phyloP scores from a whole-genome alignment of 2,113 vertebrate species.

The Cairina moschata region DNA sequence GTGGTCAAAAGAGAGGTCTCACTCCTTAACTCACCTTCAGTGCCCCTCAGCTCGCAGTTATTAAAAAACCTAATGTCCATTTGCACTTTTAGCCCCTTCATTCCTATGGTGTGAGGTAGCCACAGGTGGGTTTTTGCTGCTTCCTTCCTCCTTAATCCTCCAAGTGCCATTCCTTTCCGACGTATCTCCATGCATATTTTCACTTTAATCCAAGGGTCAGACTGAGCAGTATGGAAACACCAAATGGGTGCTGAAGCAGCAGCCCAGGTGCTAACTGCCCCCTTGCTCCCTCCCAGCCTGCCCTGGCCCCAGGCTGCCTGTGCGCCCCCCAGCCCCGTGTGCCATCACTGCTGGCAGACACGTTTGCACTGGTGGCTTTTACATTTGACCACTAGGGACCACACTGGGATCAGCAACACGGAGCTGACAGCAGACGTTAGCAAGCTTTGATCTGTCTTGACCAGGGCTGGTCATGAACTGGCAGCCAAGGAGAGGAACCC shows the following conservation, averaged over 20 bases:
- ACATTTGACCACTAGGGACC: slow-evolving; percentile 15
- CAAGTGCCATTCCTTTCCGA: background rate
- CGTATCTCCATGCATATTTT: background rate
- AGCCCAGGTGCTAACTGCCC: background rate
- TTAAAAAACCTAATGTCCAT: background rate
- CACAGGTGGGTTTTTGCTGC: background rate
- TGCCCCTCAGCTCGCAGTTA: background rate
- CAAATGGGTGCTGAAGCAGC: background rate
- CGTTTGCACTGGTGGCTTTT: background rate
- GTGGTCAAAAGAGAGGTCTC: background rate
- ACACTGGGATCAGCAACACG: background rate
- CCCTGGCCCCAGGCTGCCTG: background rate
- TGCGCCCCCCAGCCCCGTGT: background rate
- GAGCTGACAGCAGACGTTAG: background rate
- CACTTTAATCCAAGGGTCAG: background rate
- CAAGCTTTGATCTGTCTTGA: background rate
- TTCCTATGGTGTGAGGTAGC: background rate
- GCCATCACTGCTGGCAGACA: background rate
- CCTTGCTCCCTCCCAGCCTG: background rate
- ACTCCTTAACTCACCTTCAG: background rate
- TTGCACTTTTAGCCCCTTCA: background rate
- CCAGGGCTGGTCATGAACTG: background rate
- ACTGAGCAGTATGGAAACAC: background rate
- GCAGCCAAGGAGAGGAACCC: background rate
- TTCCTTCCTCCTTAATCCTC: background rate